A percentile compares a stretch with the other conserved stretches of the same genome.
Evolutionary conservation across 2,113 vertebrate genomes (phyloP).

Genomic region (Jacana jacana): DNA sequence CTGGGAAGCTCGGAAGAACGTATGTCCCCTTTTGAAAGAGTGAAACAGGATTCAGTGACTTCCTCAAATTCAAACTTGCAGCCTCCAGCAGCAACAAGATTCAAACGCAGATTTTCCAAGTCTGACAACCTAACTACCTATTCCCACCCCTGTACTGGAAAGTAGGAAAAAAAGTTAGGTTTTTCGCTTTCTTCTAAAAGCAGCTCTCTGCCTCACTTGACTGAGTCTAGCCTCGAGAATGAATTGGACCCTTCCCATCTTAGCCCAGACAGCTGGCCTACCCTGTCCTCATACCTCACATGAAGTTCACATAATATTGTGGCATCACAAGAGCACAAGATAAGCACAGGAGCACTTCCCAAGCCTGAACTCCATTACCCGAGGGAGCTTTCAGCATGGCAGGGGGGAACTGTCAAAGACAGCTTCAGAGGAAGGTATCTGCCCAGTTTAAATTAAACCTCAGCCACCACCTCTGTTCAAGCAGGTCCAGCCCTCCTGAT

Average conservation of each 20-base stretch:
- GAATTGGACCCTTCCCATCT: background rate
- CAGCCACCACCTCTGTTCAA: background rate
- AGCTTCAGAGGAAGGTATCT: background rate
- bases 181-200: background rate
- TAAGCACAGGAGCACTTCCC: background rate
- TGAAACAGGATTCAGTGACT: background rate
- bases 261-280: background rate
- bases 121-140: background rate
- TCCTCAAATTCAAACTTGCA: background rate
- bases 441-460: background rate
- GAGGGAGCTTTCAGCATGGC: background rate
- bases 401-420: background rate
- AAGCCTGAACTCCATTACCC: background rate
- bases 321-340: background rate
- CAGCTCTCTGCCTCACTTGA: background rate
- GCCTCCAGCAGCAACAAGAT: background rate
- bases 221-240: background rate
- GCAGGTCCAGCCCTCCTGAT: accelerated
- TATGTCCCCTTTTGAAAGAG: background rate
- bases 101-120: background rate
- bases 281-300: background rate
- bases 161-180: background rate
- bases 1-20: background rate
- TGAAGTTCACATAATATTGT: background rate
- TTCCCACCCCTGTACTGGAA: background rate